These are phyloP conservation scores for Pogonognathellus flavescens DNA, from an alignment of 1,140 invertebrate genomes.

Conservation along the genomic window DNA sequence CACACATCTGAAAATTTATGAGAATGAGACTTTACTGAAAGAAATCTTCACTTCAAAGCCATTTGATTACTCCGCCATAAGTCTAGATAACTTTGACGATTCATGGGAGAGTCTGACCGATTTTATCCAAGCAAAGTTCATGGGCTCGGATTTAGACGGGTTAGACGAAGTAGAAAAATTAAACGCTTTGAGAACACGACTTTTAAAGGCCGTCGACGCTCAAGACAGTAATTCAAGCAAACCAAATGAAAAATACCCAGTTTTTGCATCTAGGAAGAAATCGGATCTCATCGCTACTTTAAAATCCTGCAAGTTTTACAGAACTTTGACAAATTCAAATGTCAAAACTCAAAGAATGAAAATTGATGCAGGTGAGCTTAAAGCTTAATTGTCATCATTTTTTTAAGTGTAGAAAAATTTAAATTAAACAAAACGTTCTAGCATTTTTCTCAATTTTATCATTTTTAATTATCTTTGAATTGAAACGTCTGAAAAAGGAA, in stretches of 20 bases:
- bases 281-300: neutral
- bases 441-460: no score
- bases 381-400: no score
- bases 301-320: conserved; percentile 23
- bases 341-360: neutral
- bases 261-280: conserved; percentile 39
- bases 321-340: neutral
- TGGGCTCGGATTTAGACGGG: conserved; percentile 36
- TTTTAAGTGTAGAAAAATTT: no score
- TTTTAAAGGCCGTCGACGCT: neutral
- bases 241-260: neutral
- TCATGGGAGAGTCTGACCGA: neutral
- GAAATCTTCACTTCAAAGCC: conserved; percentile 43
- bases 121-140: conserved; percentile 57
- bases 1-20: conserved; percentile 8
- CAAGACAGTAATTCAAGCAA: conserved; percentile 5
- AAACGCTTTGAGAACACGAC: conserved; percentile 17
- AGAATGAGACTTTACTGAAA: conserved; percentile 14
- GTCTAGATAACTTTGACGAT: conserved; percentile 32
- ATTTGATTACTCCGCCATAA: conserved; percentile 37
- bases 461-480: no score
- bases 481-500: no score
- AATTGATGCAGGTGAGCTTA: conserved; percentile 23
- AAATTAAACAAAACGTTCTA: no score
- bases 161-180: conserved; percentile 54